These are phyloP conservation scores for Tychaedon coryphoeus DNA, from an alignment of 2,113 vertebrate species.

Conservation along the genomic window DNA sequence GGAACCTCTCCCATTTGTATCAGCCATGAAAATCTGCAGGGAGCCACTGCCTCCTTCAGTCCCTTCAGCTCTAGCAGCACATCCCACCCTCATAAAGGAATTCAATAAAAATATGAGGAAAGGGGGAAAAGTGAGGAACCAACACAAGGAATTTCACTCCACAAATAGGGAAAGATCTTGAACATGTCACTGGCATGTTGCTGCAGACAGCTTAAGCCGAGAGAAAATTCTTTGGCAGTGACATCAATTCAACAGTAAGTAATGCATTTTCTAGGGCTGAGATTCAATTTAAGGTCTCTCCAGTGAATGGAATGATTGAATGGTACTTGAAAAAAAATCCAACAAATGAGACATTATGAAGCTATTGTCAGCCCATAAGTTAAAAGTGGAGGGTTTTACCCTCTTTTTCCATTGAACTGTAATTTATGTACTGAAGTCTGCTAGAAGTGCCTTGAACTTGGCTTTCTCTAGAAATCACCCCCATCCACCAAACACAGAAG, in stretches of 20 bases:
- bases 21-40: neutral
- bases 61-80: fast-evolving
- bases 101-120: neutral
- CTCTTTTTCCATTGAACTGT: neutral
- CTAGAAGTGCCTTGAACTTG: neutral
- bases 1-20: neutral
- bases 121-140: neutral
- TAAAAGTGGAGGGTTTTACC: neutral
- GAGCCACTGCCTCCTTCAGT: neutral
- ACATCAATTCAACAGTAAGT: slow-evolving; percentile 57
- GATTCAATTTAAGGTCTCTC: slow-evolving; percentile 44
- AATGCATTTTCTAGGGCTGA: slow-evolving; percentile 54
- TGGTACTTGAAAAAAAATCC: neutral
- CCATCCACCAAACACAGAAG: neutral
- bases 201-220: slow-evolving; percentile 52
- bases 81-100: neutral
- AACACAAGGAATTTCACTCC: neutral
- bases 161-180: neutral
- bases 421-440: neutral
- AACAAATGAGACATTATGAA: neutral
- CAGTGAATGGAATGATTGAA: slow-evolving; percentile 20
- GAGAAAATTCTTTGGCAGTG: slow-evolving; percentile 66
- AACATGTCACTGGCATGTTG: slow-evolving; percentile 46
- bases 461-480: neutral
- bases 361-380: neutral